Conservation (phyloP, 2,113 vertebrate genomes). For the Tringa solitaria region DNA sequence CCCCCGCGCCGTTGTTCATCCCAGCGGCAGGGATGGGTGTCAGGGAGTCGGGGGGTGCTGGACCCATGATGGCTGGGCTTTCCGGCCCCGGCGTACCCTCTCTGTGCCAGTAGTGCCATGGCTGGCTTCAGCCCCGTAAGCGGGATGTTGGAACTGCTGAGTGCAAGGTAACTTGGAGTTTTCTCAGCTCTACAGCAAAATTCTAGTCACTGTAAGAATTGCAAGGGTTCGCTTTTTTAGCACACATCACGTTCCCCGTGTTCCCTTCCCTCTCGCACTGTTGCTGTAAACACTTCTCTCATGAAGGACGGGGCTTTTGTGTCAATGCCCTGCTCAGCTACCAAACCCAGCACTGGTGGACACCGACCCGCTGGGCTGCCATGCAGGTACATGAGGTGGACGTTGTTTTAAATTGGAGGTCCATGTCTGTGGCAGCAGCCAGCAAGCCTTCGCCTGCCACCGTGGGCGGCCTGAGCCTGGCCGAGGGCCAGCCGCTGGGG, state of each 20-base stretch:
- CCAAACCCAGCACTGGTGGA: fast-evolving
- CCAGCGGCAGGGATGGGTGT: fast-evolving
- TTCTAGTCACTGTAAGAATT: background rate
- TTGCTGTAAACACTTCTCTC: background rate
- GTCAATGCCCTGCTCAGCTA: background rate
- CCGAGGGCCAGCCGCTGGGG: background rate
- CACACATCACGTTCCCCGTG: fast-evolving
- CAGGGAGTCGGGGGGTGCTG: background rate
- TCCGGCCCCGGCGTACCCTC: background rate
- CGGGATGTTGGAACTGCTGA: fast-evolving
- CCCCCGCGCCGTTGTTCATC: fast-evolving
- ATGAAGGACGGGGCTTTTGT: fast-evolving
- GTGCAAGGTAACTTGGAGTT: background rate
- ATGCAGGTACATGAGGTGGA: background rate
- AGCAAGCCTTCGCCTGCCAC: background rate
- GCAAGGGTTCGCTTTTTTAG: background rate
- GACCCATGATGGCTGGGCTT: background rate
- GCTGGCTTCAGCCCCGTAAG: background rate
- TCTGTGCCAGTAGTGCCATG: background rate
- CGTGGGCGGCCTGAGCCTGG: background rate
- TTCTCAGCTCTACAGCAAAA: background rate
- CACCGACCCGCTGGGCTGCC: fast-evolving
- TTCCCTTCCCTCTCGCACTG: fast-evolving
- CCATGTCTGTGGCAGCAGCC: background rate
- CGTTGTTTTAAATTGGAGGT: background rate